phyloP scores from a whole-genome alignment of 2,888 invertebrate genomes.

The Ptilodon capucinus region DNA sequence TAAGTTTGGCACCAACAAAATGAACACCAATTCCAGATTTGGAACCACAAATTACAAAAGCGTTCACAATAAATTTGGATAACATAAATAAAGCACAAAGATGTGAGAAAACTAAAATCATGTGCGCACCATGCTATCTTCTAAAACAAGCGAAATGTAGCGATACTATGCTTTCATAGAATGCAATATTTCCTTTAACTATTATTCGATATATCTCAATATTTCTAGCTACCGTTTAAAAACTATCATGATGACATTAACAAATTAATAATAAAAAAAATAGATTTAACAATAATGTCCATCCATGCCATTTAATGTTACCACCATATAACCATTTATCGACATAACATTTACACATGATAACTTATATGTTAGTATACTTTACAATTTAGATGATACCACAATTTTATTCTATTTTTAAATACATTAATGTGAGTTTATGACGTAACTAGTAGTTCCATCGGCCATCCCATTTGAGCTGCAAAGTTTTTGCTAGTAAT shows the following conservation, averaged over 20 bases:
- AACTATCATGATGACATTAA: background rate
- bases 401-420: no score
- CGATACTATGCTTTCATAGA: slow-evolving; percentile 46
- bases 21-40: no score
- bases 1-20: no score
- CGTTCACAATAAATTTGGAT: slow-evolving; percentile 8
- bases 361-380: no score
- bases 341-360: no score
- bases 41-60: slow-evolving; percentile 5
- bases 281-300: background rate
- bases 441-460: no score
- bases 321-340: no score
- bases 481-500: no score
- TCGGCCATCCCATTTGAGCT: no score
- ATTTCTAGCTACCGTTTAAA: background rate
- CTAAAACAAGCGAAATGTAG: slow-evolving; percentile 18
- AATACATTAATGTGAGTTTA: no score
- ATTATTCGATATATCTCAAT: background rate
- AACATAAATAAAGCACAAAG: background rate
- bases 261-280: no score
- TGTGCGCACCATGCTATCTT: background rate
- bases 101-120: background rate
- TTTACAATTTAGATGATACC: no score
- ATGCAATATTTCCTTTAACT: slow-evolving; percentile 46
- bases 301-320: background rate